Percentiles rank a stretch among this genome's conserved stretches.
Evolutionary conservation across 2,797 vertebrate genomes (phyloP).

Genomic region (Peromyscus eremicus): DNA sequence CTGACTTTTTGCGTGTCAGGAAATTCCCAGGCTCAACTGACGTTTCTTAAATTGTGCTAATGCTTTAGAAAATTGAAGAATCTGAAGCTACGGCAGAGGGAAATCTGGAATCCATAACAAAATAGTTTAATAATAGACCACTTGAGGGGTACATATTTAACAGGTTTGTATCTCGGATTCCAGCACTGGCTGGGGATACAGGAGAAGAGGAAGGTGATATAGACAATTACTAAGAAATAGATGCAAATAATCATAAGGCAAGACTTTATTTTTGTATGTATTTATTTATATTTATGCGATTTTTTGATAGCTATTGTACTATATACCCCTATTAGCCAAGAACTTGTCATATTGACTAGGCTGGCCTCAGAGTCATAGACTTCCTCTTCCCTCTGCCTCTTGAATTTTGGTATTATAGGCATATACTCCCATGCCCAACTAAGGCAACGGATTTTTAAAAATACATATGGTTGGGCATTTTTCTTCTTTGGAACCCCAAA

Average conservation of each 20-base stretch:
- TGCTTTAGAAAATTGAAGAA: not conserved
- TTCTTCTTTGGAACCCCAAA: not conserved
- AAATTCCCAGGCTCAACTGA: not conserved
- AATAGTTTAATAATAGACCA: slow-evolving; percentile 26
- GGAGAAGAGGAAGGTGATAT: not conserved
- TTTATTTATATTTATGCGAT: not conserved
- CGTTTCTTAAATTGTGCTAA: not conserved
- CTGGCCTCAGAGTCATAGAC: not conserved
- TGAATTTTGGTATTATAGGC: not conserved
- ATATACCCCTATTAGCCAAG: too few relatives aligned
- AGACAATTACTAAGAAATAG: slow-evolving; percentile 5
- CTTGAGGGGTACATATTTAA: not conserved
- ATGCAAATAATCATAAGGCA: not conserved
- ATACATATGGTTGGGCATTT: not conserved
- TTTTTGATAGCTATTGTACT: not conserved
- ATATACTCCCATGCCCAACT: not conserved
- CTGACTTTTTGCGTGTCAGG: not conserved
- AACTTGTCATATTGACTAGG: not conserved
- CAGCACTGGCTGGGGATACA: not conserved
- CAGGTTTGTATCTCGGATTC: not conserved
- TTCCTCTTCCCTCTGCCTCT: not conserved
- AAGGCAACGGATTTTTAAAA: not conserved
- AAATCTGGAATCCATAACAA: slow-evolving; percentile 18
- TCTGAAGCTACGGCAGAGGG: not conserved
- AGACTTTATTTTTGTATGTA: not conserved